These are phyloP conservation scores for Caracal caracal DNA, from an alignment of 2,113 vertebrate species.

Conservation along the genomic window DNA sequence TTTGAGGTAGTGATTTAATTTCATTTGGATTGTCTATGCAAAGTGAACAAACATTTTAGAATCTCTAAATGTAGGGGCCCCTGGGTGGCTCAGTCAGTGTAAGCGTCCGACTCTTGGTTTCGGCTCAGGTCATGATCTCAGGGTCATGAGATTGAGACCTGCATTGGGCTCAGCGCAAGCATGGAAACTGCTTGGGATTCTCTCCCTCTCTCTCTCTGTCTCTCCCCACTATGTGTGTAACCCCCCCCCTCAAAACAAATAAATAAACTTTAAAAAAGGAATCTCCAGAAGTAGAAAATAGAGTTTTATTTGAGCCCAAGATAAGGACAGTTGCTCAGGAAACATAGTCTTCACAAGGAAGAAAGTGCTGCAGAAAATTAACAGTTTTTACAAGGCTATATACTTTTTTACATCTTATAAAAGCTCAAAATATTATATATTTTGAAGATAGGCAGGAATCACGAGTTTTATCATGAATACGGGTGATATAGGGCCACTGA, in stretches of 20 bases:
- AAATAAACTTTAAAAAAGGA: too few species aligned
- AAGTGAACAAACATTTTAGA: background rate
- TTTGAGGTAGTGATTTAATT: background rate
- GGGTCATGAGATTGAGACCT: too few species aligned
- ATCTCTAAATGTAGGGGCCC: background rate
- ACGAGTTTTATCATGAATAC: background rate
- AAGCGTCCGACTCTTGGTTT: too few species aligned
- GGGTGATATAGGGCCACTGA: background rate
- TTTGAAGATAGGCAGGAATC: background rate
- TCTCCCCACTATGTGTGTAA: too few species aligned
- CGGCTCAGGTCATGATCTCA: too few species aligned
- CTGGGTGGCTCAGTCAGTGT: too few species aligned
- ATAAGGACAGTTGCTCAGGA: background rate
- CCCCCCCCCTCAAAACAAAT: too few species aligned
- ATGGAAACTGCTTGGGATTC: too few species aligned
- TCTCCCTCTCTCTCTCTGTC: too few species aligned
- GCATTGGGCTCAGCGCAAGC: too few species aligned
- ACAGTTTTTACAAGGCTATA: background rate
- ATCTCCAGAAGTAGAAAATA: background rate
- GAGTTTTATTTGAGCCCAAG: background rate
- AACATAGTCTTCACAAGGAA: background rate
- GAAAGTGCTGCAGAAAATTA: background rate
- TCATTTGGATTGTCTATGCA: background rate
- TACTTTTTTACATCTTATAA: background rate
- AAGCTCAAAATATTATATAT: background rate